Conservation (phyloP, 1,140 invertebrate genomes). For the Bombus haemorrhoidalis region DNA sequence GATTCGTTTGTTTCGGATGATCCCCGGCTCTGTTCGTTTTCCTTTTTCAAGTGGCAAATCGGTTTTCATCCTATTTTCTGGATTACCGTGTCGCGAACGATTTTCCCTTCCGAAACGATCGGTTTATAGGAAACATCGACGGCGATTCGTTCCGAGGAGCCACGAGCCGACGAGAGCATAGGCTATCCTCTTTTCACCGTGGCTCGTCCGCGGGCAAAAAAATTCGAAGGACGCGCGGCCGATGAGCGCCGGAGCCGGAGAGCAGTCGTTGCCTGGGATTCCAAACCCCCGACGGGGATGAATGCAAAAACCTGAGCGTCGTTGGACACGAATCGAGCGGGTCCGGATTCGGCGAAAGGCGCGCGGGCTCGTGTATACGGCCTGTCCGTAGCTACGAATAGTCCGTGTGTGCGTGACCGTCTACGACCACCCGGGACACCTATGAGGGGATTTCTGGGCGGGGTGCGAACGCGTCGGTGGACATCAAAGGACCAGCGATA, state of each 20-base stretch:
- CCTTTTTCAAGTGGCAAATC: neutral
- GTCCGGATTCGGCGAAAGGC: conserved; percentile 30
- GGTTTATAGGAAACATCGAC: neutral
- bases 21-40: conserved; percentile 18
- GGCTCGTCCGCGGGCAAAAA: neutral
- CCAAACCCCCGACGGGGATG: conserved; percentile 16
- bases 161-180: neutral
- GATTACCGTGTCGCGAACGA: neutral
- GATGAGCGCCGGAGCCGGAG: neutral
- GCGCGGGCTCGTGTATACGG: conserved; percentile 10
- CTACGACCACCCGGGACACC: conserved; percentile 73
- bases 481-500: conserved; percentile 79
- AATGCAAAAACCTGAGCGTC: conserved; percentile 31
- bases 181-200: neutral
- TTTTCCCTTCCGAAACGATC: neutral
- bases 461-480: conserved; percentile 79
- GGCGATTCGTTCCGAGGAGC: neutral
- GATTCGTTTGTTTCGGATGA: conserved; percentile 69
- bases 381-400: conserved; percentile 12
- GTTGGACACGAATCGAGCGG: conserved; percentile 13
- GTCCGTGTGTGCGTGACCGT: conserved; percentile 61
- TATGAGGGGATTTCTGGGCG: conserved; percentile 71
- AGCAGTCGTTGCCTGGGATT: conserved; percentile 10
- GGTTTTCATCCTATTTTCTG: neutral
- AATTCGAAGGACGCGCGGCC: conserved; percentile 19